These are phyloP conservation scores for Spea multiplicata DNA, from an alignment of 2,113 vertebrate species.

Conservation along the genomic window DNA sequence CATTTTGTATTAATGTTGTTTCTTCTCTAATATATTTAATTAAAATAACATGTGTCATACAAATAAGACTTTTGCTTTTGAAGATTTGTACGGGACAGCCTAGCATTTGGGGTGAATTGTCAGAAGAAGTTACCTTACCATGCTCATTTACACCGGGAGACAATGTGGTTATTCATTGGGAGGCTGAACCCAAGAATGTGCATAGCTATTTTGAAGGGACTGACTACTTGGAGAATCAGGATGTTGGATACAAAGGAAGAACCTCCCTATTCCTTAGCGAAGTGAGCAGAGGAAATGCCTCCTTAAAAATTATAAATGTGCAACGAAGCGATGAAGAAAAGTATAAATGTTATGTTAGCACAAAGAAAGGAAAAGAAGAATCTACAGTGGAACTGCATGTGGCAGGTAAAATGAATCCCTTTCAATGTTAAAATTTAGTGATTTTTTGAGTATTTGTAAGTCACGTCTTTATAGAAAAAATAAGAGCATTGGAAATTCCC, in stretches of 20 bases:
- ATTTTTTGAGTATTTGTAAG: no score
- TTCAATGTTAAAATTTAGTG: no score
- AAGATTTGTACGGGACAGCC: neutral
- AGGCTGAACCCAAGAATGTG: slow-evolving; percentile 37
- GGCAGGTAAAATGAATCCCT: slow-evolving; percentile 12
- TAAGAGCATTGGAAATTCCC: no score
- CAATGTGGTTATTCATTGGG: slow-evolving; percentile 70
- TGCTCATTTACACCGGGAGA: slow-evolving; percentile 56
- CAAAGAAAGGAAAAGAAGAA: neutral
- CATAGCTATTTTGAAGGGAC: slow-evolving; percentile 57
- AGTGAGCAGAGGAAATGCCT: slow-evolving; percentile 36
- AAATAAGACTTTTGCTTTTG: neutral
- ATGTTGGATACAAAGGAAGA: neutral
- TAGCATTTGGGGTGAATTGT: slow-evolving; percentile 52
- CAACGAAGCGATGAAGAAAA: slow-evolving; percentile 5
- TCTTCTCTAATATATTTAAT: neutral
- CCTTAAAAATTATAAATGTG: neutral
- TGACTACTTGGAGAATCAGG: slow-evolving; percentile 52
- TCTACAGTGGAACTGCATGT: neutral
- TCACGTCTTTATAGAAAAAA: no score
- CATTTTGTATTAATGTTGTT: no score
- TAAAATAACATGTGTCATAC: neutral
- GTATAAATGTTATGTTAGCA: slow-evolving; percentile 17
- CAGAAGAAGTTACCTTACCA: slow-evolving; percentile 57
- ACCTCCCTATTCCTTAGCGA: slow-evolving; percentile 20